Base-by-base conservation (phyloP, 2,113 vertebrate species). In the Phylloscopus trochiloides region DNA sequence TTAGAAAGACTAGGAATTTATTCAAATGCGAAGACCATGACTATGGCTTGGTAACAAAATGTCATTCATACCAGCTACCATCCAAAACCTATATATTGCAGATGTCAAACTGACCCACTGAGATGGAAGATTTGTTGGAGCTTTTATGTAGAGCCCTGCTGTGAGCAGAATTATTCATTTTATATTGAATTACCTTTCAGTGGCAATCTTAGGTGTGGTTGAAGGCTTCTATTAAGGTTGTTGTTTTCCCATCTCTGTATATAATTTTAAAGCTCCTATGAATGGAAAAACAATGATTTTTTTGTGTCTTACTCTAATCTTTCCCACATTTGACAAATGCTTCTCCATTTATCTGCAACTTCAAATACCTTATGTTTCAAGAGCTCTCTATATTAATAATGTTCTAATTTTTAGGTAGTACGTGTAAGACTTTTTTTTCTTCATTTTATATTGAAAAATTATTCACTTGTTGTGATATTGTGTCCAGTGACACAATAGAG, bases 61-160 rank as follows among this genome's bases (percentile, higher is more conserved):
- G 96, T 97, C 97, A 97, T 93, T 98, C 97, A 97, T 96, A 92
- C 40, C 96, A 72, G 89, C 89, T 98, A 80, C 96, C 97, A 98
- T 98, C 96, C 91, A 96, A 97, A 97, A 93, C 93, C 96, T 98
- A 92, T 95, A 98, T 98, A 98, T 97, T 98, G 95, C 63, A 96
- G 93, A 96, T 98, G 96, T 98, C 98, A 98, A 98, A 98, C 88
- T 97, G 97, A 97, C 97, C 96, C 92, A 97, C 97, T 98, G 97
- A 97, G 88, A 96, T 94, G 79, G 85, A 97, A 98, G 94, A 98
- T 97, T 98, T 98, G 98, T 98, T 98, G 93, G 89, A 96, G 90
- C 97, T 97, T 98, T 98, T 98, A 98, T 98, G 94, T 96, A 97
- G 90, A 95, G 95, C 92, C 97, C 97, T 98, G 94, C 97, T 97